Evolutionary conservation across 2,888 invertebrate genomes (phyloP).

Genomic region (Hyppa rectilinea): DNA sequence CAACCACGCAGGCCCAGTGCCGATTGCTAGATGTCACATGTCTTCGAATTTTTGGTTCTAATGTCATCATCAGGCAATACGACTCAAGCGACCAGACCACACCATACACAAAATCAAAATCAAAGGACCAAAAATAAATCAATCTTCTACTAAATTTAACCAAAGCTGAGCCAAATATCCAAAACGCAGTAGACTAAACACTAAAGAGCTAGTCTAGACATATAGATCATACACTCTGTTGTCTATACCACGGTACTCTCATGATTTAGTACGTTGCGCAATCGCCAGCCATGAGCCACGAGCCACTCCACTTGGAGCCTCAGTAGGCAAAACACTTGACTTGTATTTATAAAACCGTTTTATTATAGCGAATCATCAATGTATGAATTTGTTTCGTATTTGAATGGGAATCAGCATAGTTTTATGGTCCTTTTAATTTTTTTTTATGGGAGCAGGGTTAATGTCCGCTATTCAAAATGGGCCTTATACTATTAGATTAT

Average conservation of each 20-base stretch:
- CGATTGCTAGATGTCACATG: too few species aligned
- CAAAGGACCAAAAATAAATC: conserved; percentile 25
- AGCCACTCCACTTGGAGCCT: conserved; percentile 64
- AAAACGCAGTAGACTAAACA: conserved; percentile 55
- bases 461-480: background rate
- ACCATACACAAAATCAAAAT: background rate
- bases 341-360: conserved; percentile 65
- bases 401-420: conserved; percentile 9
- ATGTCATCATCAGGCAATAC: background rate
- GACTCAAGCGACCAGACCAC: too few species aligned
- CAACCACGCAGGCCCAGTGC: too few species aligned
- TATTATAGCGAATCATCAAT: conserved; percentile 41
- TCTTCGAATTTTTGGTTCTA: too few species aligned
- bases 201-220: conserved; percentile 62
- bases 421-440: conserved; percentile 30
- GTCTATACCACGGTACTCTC: conserved; percentile 12
- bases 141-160: conserved; percentile 25
- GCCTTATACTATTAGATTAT: background rate
- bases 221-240: conserved; percentile 54
- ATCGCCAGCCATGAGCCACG: conserved; percentile 41
- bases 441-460: conserved; percentile 28
- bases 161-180: conserved; percentile 32
- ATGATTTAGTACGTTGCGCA: conserved; percentile 65
- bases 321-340: conserved; percentile 70
- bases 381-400: conserved; percentile 16